These are phyloP conservation scores for Habropoda laboriosa DNA, from an alignment of 1,140 invertebrate species.

Conservation along the genomic window DNA sequence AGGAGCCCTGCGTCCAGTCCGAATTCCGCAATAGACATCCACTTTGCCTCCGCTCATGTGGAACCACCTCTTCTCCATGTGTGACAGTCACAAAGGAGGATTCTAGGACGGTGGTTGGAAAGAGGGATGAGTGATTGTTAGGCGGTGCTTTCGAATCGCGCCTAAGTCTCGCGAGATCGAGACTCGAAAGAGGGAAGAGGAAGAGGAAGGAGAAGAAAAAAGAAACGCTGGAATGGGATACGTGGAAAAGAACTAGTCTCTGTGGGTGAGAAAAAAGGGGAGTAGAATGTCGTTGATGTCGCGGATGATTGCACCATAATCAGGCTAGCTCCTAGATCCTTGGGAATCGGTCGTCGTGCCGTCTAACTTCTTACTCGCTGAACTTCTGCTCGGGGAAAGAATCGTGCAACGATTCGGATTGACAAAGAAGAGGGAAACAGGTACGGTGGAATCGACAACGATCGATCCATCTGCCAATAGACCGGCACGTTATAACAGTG, in stretches of 20 bases:
- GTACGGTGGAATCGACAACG: background rate
- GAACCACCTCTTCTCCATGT: conserved; percentile 50
- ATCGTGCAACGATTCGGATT: background rate
- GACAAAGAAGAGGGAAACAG: background rate
- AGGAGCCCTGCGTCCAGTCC: conserved; percentile 20
- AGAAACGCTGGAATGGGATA: conserved; percentile 5
- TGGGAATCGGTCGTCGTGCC: conserved; percentile 57
- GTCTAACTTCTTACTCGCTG: conserved; percentile 59
- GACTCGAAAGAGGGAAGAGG: conserved; percentile 30
- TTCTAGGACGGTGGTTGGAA: conserved; percentile 46
- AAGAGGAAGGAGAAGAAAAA: conserved; percentile 4
- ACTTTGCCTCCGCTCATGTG: conserved; percentile 61
- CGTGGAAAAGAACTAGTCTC: conserved; percentile 15
- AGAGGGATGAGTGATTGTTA: conserved; percentile 60
- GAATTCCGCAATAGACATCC: conserved; percentile 64
- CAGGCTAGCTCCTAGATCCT: conserved; percentile 11
- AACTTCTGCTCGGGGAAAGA: background rate
- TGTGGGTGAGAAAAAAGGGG: conserved; percentile 21
- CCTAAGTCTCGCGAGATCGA: conserved; percentile 26
- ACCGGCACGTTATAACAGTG: conserved; percentile 28
- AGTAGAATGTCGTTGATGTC: conserved; percentile 57
- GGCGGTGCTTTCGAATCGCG: conserved; percentile 48
- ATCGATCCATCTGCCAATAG: conserved; percentile 8
- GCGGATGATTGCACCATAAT: conserved; percentile 68
- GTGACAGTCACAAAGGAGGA: conserved; percentile 59